Evolutionary conservation across 2,113 vertebrate species (phyloP), one percentile per base, ranked within the genome.

Genomic region (Elgaria multicarinata): DNA sequence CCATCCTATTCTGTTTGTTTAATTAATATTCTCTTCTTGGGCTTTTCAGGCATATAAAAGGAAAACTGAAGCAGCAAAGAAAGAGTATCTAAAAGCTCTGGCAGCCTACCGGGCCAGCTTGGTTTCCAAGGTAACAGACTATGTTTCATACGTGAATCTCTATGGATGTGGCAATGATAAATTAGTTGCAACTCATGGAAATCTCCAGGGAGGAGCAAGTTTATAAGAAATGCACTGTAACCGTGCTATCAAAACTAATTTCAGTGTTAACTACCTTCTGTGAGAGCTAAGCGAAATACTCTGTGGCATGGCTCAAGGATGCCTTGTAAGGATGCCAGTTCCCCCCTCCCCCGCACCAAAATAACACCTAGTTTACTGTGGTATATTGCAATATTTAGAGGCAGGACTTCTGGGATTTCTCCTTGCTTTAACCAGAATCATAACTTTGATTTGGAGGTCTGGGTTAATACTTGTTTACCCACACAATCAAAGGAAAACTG

Each of bases 11-110:
- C 58, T 58, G 3, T 77, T 92, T 64, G 31, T 0, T 20, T 94
- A 82, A 94, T 89, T 64, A 8, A 87, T 89, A 3, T 83, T 90
- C 39, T 16, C 71, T 83, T 0, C 87, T 96, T 94, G 94, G 14
- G 82, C 95, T 93, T 98, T 98, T 72, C 97, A 99, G 99, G 99
- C 97, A 36, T 99, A 99, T 97, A 99, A 99, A 97, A 98, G 98
- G 97, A 99, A 99, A 98, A 99, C 99, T 13, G 99, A 99, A 97
- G 99, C 99, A 0, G 99, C 99, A 1, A 99, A 99, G 98, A 99
- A 99, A 97, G 99, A 99, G 92, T 99, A 99, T 96, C 98, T 99
- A 97, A 99, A 99, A 97, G 99, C 99, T 90, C 97, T 99, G 96
- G 99, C 99, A 6, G 98, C 99, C 7, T 99, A 99, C 98, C 96